A percentile compares a stretch with the other conserved stretches of the same genome.
Evolutionary conservation across 1,140 invertebrate species (phyloP).

Genomic region (Heterodera schachtii): DNA sequence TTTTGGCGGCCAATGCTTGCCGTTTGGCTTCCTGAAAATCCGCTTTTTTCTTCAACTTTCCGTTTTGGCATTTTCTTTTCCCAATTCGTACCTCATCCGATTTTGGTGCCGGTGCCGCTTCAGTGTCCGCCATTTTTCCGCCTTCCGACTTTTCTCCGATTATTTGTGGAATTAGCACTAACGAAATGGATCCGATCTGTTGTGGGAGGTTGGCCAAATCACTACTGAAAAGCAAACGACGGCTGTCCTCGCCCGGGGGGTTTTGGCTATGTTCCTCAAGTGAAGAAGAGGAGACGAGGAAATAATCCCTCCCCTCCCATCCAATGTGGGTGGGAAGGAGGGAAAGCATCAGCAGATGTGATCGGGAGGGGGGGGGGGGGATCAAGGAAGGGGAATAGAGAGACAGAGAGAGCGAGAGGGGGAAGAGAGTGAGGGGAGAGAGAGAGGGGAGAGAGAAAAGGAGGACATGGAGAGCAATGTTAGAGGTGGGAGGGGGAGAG

Average conservation of each 20-base stretch:
- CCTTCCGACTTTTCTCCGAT: neutral
- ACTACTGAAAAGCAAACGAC: neutral
- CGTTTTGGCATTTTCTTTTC: neutral
- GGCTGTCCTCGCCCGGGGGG: neutral
- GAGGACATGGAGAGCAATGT: no score
- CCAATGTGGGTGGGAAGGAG: neutral
- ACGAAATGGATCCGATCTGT: neutral
- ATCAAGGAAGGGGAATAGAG: no score
- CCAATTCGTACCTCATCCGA: neutral
- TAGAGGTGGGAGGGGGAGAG: no score
- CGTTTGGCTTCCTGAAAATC: constrained; percentile 59
- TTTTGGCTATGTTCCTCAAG: neutral
- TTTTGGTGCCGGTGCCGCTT: constrained; percentile 1
- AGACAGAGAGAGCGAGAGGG: no score
- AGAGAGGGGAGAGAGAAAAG: no score
- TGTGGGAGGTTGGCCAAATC: neutral
- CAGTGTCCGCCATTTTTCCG: neutral
- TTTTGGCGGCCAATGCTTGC: constrained; percentile 62
- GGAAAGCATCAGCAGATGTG: neutral
- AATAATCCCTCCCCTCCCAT: no score
- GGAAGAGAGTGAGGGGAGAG: no score
- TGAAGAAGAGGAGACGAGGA: neutral
- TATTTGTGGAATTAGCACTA: neutral
- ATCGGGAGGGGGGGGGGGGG: no score
- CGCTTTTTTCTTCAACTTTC: neutral